Conservation (phyloP, 2,113 vertebrate genomes). For the Cavia aperea region DNA sequence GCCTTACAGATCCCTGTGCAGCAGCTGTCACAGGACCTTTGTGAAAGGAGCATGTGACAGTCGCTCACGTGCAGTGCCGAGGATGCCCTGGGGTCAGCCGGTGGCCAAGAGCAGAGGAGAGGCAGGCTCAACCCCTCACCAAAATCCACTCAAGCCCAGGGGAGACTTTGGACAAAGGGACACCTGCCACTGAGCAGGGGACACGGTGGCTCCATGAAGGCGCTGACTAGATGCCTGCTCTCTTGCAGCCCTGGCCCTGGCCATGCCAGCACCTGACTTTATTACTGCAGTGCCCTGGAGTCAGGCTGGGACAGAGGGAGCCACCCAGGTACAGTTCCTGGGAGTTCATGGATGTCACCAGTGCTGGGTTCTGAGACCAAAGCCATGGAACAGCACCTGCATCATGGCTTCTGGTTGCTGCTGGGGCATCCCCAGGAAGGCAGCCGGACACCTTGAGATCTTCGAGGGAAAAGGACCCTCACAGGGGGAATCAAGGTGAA, state of each 20-base stretch:
- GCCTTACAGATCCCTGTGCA: neutral
- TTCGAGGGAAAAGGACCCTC: neutral
- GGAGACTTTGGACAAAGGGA: fast-evolving
- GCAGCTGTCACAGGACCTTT: neutral
- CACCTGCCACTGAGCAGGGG: neutral
- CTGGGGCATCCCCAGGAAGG: fast-evolving
- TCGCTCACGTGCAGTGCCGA: neutral
- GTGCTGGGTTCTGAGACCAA: fast-evolving
- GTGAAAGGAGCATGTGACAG: neutral
- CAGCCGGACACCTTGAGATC: fast-evolving
- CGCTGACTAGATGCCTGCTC: fast-evolving
- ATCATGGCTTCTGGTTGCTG: neutral
- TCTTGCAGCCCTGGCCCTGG: fast-evolving
- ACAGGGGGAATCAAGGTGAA: neutral
- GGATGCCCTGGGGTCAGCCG: fast-evolving
- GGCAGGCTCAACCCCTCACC: no score
- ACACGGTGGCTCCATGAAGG: neutral
- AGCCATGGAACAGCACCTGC: neutral
- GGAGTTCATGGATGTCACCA: fast-evolving
- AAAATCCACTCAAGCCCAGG: no score
- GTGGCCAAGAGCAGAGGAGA: no score
- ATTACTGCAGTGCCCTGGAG: fast-evolving
- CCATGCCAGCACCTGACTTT: fast-evolving
- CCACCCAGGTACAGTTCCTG: fast-evolving
- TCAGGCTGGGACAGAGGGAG: fast-evolving